Percentiles rank a stretch among this genome's conserved stretches.
Evolutionary conservation across 2,113 vertebrate species (phyloP).

Genomic region (Antechinus flavipes): DNA sequence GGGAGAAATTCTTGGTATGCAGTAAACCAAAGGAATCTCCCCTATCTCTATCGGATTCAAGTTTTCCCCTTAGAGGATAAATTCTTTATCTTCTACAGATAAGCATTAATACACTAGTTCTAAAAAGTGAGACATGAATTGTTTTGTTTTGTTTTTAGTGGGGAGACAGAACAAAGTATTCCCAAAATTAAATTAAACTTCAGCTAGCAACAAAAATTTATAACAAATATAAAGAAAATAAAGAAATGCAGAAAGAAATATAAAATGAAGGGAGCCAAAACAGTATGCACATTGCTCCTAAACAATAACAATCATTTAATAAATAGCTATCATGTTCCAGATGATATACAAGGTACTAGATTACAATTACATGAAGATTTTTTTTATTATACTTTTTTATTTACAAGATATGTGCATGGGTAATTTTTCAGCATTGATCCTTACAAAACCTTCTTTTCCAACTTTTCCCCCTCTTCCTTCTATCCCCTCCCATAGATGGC

Average conservation of each 20-base stretch:
- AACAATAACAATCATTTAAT: not conserved
- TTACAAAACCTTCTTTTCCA: no score
- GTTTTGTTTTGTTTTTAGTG: not conserved
- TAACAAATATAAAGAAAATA: not conserved
- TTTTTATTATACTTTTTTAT: not conserved
- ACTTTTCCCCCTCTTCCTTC: no score
- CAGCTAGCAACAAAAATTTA: not conserved
- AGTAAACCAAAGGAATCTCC: constrained; percentile 29
- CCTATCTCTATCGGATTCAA: constrained; percentile 34
- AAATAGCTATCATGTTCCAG: not conserved
- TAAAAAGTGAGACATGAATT: constrained; percentile 21
- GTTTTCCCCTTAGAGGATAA: not conserved
- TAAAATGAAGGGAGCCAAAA: not conserved
- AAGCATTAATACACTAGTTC: constrained; percentile 20
- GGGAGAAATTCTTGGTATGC: not conserved
- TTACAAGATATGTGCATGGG: no score
- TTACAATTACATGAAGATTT: not conserved
- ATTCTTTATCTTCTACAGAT: constrained; percentile 28
- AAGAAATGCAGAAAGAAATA: not conserved
- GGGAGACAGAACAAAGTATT: not conserved
- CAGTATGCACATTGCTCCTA: not conserved
- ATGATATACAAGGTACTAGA: not conserved
- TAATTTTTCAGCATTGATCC: no score
- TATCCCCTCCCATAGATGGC: no score
- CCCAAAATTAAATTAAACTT: constrained; percentile 25